Base-by-base conservation (phyloP, 2,113 vertebrate species). In the Chascanopsetta lugubris region DNA sequence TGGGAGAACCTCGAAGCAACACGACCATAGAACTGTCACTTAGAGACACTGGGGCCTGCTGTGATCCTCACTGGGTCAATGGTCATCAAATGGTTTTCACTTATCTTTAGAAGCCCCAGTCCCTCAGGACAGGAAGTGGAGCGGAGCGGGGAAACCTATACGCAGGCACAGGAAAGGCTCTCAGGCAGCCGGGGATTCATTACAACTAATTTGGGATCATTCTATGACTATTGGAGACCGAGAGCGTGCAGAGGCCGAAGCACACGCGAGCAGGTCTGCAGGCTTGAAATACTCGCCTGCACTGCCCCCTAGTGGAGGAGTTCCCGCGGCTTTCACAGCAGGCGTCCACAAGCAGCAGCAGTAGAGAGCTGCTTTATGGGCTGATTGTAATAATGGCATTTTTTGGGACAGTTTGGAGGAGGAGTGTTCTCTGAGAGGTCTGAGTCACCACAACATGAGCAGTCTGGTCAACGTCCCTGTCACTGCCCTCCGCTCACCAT, bases 41-140 rank as follows among this genome's bases (percentile, higher is more conserved):
- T 61, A 79, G 82, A 80, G 79, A 76, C 62, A 29, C 72, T 54
- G 65, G 62, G 77, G 77, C 72, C 77, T 70, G 64, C 79, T 79
- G 80, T 64, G 62, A 77, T 63, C 59, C 77, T 82, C 77, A 24
- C 50, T 43, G 62, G 76, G 78, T 81, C 79, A 85, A 47, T 76
- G 75, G 60, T 79, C 77, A 63, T 79, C 59, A 84, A 86, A 88
- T 84, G 86, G 46, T 61, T 85, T 69, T 57, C 82, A 84, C 78
- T 86, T 74, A 80, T 82, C 79, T 60, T 17, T 40, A 25, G 61
- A 71, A 60, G 32, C 66, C 45, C 24, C 40, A 15, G 59, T 74
- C 72, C 72, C 77, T 56, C 58, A 25, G 63, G 56, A 74, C 53
- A 79, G 70, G 60, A 74, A 75, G 65, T 32, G 59, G 65, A 69